phyloP scores from a whole-genome alignment of 2,797 vertebrate genomes.

The Mormyrops attenuatus region DNA sequence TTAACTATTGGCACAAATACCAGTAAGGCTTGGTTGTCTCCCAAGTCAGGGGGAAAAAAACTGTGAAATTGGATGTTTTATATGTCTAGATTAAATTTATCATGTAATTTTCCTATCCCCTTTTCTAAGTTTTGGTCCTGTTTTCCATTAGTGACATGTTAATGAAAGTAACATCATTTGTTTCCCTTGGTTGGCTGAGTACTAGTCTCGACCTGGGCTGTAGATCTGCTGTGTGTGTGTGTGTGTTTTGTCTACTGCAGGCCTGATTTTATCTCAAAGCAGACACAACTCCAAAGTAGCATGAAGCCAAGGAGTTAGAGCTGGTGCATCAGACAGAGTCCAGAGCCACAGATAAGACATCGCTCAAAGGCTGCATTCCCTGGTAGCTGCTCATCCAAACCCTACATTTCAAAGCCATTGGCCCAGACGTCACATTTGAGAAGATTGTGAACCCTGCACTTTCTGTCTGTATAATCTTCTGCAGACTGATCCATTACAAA shows the following conservation, averaged over 20 bases:
- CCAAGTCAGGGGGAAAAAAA: neutral
- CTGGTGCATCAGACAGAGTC: neutral
- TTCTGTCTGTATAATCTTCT: neutral
- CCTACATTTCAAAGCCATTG: neutral
- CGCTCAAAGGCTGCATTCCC: neutral
- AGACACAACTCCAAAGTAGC: conserved; percentile 33
- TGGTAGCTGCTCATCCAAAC: neutral
- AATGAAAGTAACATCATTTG: neutral
- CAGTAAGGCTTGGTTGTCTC: neutral
- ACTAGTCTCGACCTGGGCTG: conserved; percentile 11
- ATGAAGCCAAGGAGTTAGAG: neutral
- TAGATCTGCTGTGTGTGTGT: neutral
- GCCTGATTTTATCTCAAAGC: conserved; percentile 39
- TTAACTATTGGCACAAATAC: neutral
- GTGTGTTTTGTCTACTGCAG: conserved; percentile 49
- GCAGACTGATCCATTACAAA: conserved; percentile 1
- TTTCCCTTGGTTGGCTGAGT: neutral
- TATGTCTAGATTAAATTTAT: neutral
- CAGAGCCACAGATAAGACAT: neutral
- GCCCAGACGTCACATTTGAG: neutral
- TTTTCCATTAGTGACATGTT: neutral
- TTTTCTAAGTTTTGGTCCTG: neutral
- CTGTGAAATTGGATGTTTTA: neutral
- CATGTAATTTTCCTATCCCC: neutral
- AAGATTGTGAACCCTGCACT: neutral